Evolutionary conservation across 64 coral and sea anemone species (phyloP).

Genomic region (Montipora efflorescens): DNA sequence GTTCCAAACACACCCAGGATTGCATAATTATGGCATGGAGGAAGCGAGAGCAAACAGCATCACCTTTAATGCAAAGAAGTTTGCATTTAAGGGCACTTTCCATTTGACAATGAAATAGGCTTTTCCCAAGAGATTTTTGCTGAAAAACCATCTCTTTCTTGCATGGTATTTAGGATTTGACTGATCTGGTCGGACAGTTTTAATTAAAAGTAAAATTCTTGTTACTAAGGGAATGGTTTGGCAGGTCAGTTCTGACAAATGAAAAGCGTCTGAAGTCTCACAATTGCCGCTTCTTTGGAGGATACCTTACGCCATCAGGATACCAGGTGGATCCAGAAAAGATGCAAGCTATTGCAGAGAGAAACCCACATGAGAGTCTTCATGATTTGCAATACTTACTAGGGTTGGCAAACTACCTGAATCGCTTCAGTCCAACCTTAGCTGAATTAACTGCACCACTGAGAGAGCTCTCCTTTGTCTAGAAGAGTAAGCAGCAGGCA

Average conservation of each 20-base stretch:
- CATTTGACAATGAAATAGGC: too few species aligned
- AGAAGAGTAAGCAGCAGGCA: not conserved
- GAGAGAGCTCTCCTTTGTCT: constrained; percentile 25
- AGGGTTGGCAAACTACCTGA: constrained; percentile 62
- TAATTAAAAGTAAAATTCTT: too few species aligned
- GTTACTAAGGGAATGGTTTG: too few species aligned
- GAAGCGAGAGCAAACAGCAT: constrained; percentile 51
- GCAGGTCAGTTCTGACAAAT: too few species aligned
- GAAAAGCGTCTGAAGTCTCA: not conserved
- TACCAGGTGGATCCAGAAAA: constrained; percentile 47
- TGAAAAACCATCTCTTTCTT: too few species aligned
- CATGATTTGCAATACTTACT: constrained; percentile 60
- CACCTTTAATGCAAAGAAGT: constrained; percentile 50
- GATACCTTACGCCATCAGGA: constrained; percentile 31
- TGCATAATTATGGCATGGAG: constrained; percentile 9
- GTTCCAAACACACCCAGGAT: not conserved
- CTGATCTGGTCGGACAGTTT: too few species aligned
- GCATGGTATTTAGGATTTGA: too few species aligned
- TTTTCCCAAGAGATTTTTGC: too few species aligned
- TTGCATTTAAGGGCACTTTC: not conserved
- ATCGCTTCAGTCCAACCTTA: constrained; percentile 56
- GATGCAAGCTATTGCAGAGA: constrained; percentile 58
- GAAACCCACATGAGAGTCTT: constrained; percentile 36
- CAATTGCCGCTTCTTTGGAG: constrained; percentile 59
- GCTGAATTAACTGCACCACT: constrained; percentile 45